A percentile compares a stretch with the other conserved stretches of the same genome.
Conservation (phyloP, 2,797 vertebrate genomes). For the Sarcophilus harrisii region DNA sequence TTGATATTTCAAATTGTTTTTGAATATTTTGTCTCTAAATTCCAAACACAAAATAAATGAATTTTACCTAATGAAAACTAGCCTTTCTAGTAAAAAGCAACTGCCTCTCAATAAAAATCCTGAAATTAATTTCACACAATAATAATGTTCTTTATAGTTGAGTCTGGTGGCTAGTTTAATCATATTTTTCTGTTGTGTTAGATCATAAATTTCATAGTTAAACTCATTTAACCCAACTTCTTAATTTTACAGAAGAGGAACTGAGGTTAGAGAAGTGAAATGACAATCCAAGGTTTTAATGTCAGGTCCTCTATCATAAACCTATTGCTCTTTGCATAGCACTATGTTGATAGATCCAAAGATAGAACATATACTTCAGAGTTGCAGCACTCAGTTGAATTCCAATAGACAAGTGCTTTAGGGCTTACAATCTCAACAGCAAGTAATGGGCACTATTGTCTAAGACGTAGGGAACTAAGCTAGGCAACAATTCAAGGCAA, state of each 20-base stretch:
- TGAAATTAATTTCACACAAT: conserved; percentile 15
- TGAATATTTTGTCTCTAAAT: not conserved
- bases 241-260: not conserved
- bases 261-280: not conserved
- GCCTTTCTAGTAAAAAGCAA: not conserved
- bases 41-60: conserved; percentile 1
- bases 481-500: conserved; percentile 15
- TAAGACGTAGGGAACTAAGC: not conserved
- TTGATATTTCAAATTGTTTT: not conserved
- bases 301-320: not conserved
- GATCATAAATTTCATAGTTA: not conserved
- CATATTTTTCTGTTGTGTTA: not conserved
- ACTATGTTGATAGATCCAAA: not conserved
- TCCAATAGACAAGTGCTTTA: not conserved
- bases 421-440: not conserved
- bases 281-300: not conserved
- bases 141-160: not conserved
- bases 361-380: not conserved
- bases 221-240: not conserved
- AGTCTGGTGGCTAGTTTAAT: not conserved
- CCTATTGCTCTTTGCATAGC: not conserved
- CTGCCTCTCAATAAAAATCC: not conserved
- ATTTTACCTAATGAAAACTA: conserved; percentile 3
- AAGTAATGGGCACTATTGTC: not conserved
- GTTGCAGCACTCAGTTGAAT: not conserved